These are phyloP conservation scores for Megaceryle maxima DNA, from an alignment of 2,113 vertebrate genomes.

Conservation along the genomic window DNA sequence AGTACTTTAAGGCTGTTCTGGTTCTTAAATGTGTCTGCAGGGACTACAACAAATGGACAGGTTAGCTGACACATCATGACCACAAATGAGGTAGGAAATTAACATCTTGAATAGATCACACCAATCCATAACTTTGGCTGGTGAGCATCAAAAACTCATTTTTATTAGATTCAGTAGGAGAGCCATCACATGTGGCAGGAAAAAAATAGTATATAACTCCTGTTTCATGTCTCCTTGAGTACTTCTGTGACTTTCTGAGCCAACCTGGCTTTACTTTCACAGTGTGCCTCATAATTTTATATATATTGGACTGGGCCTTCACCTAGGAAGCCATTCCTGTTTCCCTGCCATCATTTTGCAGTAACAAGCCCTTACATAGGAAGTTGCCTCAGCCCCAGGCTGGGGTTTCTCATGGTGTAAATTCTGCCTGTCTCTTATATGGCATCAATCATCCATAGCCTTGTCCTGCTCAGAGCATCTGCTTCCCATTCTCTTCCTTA, in stretches of 20 bases:
- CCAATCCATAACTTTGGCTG: not conserved
- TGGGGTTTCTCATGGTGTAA: not conserved
- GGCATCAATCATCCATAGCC: constrained; percentile 35
- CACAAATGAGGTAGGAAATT: not conserved
- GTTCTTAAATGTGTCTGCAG: not conserved
- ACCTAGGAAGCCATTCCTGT: not conserved
- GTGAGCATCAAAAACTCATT: not conserved
- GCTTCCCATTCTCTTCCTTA: constrained; percentile 44
- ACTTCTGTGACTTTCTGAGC: not conserved
- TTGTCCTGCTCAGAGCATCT: not conserved
- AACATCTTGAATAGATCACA: not conserved
- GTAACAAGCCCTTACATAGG: not conserved
- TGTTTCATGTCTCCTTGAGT: not conserved
- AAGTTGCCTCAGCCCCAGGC: constrained; percentile 1
- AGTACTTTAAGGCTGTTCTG: not conserved
- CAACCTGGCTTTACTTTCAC: not conserved
- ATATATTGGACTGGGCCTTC: not conserved
- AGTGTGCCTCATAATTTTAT: not conserved
- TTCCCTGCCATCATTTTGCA: not conserved
- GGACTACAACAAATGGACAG: not conserved
- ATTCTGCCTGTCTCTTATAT: not conserved
- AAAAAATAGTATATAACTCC: not conserved
- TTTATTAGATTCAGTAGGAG: not conserved
- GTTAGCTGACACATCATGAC: not conserved
- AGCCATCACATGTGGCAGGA: not conserved